These are phyloP conservation scores for Metopolophium dirhodum DNA, from an alignment of 1,140 invertebrate species.

Conservation along the genomic window DNA sequence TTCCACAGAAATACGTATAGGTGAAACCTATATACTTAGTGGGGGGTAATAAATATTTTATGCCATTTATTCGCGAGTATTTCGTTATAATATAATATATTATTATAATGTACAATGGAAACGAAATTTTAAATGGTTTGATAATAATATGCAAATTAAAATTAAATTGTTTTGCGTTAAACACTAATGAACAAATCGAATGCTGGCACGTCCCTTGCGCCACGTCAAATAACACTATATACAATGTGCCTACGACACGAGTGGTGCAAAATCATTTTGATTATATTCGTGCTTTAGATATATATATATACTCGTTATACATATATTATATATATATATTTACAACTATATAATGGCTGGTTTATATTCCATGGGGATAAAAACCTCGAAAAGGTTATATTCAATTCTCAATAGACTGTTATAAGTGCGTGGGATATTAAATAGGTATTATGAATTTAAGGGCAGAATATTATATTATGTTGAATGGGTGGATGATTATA, in stretches of 20 bases:
- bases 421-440: background rate
- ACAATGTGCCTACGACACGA: background rate
- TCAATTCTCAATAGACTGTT: background rate
- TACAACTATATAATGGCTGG: background rate
- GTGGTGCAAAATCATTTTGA: background rate
- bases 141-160: constrained; percentile 1
- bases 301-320: background rate
- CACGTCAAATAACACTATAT: background rate
- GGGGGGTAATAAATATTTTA: background rate
- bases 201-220: background rate
- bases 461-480: background rate
- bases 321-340: background rate
- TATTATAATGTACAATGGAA: background rate
- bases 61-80: background rate
- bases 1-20: background rate
- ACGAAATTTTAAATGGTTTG: background rate
- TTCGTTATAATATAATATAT: background rate
- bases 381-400: background rate
- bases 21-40: accelerated
- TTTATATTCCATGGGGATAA: background rate
- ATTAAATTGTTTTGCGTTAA: background rate
- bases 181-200: background rate
- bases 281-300: background rate
- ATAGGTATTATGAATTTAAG: background rate
- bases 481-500: background rate